Evolutionary conservation across 2,888 invertebrate genomes (phyloP).

Genomic region (Mimas tiliae): DNA sequence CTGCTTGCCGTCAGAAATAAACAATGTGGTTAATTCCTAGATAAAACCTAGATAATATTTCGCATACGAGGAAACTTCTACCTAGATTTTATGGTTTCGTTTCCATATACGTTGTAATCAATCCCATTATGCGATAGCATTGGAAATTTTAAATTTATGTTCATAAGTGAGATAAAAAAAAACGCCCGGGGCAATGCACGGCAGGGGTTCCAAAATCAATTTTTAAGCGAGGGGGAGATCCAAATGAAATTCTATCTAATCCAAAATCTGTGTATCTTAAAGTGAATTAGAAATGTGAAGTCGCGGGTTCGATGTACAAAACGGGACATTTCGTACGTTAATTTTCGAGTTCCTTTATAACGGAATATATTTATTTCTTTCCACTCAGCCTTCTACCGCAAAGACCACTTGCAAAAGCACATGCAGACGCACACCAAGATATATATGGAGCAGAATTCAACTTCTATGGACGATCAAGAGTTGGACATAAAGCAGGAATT

Average conservation of each 20-base stretch:
- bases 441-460: conserved; percentile 54
- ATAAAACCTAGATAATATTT: too few species aligned
- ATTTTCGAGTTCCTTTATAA: too few species aligned
- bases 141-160: background rate
- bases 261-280: background rate
- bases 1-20: too few species aligned
- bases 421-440: conserved; percentile 88
- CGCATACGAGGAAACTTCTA: too few species aligned
- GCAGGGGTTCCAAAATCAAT: background rate
- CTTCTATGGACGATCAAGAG: conserved; percentile 48
- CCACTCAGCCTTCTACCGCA: conserved; percentile 87
- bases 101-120: too few species aligned
- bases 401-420: conserved; percentile 92
- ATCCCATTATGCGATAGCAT: too few species aligned
- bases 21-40: too few species aligned
- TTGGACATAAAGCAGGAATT: conserved; percentile 58
- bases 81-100: too few species aligned
- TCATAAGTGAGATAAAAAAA: background rate
- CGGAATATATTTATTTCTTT: conserved; percentile 15
- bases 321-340: too few species aligned
- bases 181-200: background rate
- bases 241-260: background rate
- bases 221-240: background rate
- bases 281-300: background rate
- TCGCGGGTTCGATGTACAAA: too few species aligned